Conservation (phyloP, 2,113 vertebrate species). For the Perognathus longimembris region DNA sequence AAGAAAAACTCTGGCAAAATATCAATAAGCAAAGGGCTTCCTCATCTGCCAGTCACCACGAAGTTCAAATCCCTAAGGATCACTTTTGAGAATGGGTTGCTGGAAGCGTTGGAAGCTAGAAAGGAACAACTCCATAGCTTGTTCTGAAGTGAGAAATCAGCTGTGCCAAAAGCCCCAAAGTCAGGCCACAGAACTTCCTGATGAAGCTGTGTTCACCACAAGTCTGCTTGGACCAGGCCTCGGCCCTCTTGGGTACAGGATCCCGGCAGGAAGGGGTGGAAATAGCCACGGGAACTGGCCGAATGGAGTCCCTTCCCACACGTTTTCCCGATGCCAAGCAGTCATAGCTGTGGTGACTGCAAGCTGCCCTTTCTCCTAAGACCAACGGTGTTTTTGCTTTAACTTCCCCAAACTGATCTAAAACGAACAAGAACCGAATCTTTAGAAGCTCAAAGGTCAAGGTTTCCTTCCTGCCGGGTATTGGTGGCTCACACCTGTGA, state of each 20-base stretch:
- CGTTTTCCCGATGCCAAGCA: not conserved
- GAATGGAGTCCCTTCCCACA: not conserved
- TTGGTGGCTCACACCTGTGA: no score
- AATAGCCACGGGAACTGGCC: not conserved
- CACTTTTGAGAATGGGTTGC: not conserved
- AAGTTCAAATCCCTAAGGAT: not conserved
- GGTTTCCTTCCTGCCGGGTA: no score
- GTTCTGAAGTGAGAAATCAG: not conserved
- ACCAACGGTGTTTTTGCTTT: no score
- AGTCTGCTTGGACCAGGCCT: not conserved
- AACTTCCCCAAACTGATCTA: no score
- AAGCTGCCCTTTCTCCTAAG: not conserved
- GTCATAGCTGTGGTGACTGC: not conserved
- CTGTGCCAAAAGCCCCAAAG: not conserved
- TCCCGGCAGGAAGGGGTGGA: not conserved
- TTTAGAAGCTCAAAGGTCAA: no score
- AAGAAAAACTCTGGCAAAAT: not conserved
- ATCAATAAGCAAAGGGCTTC: not conserved
- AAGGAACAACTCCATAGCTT: not conserved
- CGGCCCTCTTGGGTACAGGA: not conserved
- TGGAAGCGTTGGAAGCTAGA: not conserved
- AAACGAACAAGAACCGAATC: no score
- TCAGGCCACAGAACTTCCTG: not conserved
- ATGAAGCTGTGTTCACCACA: not conserved
- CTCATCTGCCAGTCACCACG: not conserved